These are phyloP conservation scores for Helicolenus hilgendorfi DNA, from an alignment of 2,797 vertebrate genomes.

Conservation along the genomic window DNA sequence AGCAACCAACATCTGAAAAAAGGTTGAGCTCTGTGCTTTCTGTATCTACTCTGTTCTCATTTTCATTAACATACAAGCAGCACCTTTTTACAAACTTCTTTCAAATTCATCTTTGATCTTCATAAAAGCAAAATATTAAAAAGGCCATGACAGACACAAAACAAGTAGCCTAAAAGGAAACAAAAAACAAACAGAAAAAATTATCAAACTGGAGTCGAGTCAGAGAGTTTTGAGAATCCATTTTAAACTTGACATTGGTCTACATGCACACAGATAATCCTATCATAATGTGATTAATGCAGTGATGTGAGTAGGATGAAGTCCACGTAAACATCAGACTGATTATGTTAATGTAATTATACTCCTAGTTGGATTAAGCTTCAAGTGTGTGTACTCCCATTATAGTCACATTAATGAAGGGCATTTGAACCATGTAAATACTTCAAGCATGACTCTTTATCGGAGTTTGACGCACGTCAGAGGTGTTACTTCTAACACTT, in stretches of 20 bases:
- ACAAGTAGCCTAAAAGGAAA: background rate
- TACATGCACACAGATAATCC: background rate
- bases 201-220: background rate
- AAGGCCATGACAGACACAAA: background rate
- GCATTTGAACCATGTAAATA: conserved; percentile 25
- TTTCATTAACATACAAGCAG: background rate
- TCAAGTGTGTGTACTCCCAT: background rate
- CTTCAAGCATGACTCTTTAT: conserved; percentile 5
- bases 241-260: background rate
- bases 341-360: conserved; percentile 30
- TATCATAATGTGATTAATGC: conserved; percentile 3
- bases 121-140: background rate
- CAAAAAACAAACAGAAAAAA: background rate
- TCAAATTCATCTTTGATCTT: background rate
- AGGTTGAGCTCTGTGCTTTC: background rate
- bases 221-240: background rate
- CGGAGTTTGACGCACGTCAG: background rate
- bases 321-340: conserved; percentile 4
- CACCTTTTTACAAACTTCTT: background rate
- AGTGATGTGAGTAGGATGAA: background rate
- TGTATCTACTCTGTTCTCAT: background rate
- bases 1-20: background rate
- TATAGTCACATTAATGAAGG: conserved; percentile 12
- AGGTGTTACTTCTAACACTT: background rate
- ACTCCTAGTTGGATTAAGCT: conserved; percentile 19